These are phyloP conservation scores for Caenorhabditis wallacei DNA, from an alignment of 2,888 invertebrate species.

Conservation along the genomic window DNA sequence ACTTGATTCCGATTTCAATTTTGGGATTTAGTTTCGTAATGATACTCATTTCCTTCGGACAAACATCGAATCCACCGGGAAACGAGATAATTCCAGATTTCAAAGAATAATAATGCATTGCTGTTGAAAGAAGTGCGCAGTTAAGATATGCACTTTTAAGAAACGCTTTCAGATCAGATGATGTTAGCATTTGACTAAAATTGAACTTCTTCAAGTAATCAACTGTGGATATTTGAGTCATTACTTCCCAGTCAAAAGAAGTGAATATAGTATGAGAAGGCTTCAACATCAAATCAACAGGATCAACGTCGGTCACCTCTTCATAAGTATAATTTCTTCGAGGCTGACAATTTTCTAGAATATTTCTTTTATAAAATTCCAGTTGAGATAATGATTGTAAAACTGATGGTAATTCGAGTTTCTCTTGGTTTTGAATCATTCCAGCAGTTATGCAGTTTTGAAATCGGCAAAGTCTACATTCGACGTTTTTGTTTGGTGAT, in stretches of 20 bases:
- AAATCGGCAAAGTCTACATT: too few species aligned
- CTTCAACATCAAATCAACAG: too few species aligned
- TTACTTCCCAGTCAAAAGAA: too few species aligned
- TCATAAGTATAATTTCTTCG: too few species aligned
- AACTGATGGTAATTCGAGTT: not conserved
- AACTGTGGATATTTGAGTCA: conserved; percentile 52
- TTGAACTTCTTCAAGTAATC: conserved; percentile 28
- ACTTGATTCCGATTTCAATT: not conserved
- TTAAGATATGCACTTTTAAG: too few species aligned
- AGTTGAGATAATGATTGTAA: not conserved
- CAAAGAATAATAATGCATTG: too few species aligned
- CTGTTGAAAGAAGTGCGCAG: too few species aligned
- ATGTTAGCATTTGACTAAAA: not conserved
- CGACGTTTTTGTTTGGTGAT: not conserved
- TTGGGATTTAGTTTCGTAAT: not conserved
- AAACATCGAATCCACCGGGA: not conserved
- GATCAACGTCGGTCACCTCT: too few species aligned
- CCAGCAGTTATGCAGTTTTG: not conserved
- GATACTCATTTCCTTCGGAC: not conserved
- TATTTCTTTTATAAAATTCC: not conserved
- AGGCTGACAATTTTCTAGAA: too few species aligned
- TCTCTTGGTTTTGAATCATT: not conserved
- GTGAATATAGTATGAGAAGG: too few species aligned
- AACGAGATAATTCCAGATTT: not conserved
- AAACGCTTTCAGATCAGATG: not conserved